These are phyloP conservation scores for Dilophus febrilis DNA, from an alignment of 2,888 invertebrate species.

Conservation along the genomic window DNA sequence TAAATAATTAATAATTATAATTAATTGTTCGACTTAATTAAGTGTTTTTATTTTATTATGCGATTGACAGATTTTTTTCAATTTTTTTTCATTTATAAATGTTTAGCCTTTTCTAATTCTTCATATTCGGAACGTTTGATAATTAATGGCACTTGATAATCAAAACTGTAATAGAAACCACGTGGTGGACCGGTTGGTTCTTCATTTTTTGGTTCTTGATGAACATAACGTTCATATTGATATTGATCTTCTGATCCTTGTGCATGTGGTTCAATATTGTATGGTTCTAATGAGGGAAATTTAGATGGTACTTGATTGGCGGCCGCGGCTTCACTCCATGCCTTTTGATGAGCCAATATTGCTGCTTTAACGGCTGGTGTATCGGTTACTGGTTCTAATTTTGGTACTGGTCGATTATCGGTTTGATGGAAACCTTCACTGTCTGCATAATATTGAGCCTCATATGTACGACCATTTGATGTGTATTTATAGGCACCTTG, in stretches of 20 bases:
- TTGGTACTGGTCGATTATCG: slow-evolving; percentile 49
- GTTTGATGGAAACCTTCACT: slow-evolving; percentile 62
- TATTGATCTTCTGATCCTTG: not conserved
- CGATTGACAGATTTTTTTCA: too few relatives aligned
- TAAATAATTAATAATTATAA: too few relatives aligned
- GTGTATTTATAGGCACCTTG: slow-evolving; percentile 56
- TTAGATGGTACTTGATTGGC: slow-evolving; percentile 30
- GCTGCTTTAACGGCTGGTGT: slow-evolving; percentile 53
- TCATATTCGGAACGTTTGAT: slow-evolving; percentile 16
- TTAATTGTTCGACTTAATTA: too few relatives aligned
- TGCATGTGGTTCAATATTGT: slow-evolving; percentile 4
- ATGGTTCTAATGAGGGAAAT: slow-evolving; percentile 23
- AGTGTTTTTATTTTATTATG: too few relatives aligned
- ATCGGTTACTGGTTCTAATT: slow-evolving; percentile 44
- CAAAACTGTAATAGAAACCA: slow-evolving; percentile 56
- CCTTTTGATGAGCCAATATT: slow-evolving; percentile 46
- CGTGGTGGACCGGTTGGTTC: slow-evolving; percentile 39
- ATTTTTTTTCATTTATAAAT: too few relatives aligned
- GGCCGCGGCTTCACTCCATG: slow-evolving; percentile 49
- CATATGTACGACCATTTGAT: slow-evolving; percentile 29
- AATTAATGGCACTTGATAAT: slow-evolving; percentile 43
- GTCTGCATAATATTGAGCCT: slow-evolving; percentile 59
- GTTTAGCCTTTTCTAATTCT: too few relatives aligned
- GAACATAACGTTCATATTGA: not conserved
- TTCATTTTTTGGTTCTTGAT: slow-evolving; percentile 13